phyloP scores from a whole-genome alignment of 2,113 vertebrate species.

The Varanus komodoensis region DNA sequence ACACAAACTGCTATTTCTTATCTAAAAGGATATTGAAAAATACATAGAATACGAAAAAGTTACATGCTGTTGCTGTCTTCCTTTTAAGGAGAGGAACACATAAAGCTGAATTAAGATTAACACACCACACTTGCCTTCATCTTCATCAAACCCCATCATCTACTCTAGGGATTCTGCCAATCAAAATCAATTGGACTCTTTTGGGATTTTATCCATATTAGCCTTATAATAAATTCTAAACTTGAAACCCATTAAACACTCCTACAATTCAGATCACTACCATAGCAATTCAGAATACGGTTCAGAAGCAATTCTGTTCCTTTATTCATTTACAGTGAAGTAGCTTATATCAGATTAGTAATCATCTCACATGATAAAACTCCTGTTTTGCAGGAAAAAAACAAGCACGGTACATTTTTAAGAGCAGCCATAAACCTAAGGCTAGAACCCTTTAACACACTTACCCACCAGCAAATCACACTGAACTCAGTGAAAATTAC shows the following conservation, averaged over 20 bases:
- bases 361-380: no score
- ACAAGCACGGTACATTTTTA: not conserved
- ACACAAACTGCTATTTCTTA: not conserved
- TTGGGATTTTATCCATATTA: not conserved
- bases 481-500: not conserved
- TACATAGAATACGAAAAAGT: not conserved
- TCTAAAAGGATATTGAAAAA: not conserved
- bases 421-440: not conserved
- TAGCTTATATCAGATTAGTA: not conserved
- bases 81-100: not conserved
- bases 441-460: not conserved
- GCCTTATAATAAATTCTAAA: not conserved
- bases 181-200: not conserved
- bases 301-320: not conserved
- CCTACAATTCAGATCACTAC: not conserved
- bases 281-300: not conserved
- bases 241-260: not conserved
- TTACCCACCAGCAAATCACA: not conserved
- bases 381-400: not conserved
- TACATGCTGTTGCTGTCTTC: not conserved
- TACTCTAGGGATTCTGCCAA: not conserved
- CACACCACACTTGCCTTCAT: not conserved
- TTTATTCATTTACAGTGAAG: not conserved
- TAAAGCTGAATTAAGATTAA: not conserved
- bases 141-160: slow-evolving; percentile 5